A percentile compares a stretch with the other conserved stretches of the same genome.
phyloP scores from a whole-genome alignment of 1,140 invertebrate genomes.

The Chironomus striatipennis region DNA sequence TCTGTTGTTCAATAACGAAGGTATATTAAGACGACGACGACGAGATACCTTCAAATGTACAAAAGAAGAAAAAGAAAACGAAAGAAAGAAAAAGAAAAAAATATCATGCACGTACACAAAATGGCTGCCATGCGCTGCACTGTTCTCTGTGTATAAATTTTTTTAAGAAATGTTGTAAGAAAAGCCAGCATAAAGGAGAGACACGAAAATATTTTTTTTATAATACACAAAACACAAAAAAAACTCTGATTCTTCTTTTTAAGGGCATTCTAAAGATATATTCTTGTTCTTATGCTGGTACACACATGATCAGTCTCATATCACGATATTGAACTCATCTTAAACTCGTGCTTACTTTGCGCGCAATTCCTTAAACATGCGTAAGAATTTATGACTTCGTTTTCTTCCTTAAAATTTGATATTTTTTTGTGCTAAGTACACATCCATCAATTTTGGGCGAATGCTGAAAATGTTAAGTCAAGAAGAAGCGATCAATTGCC shows the following conservation, averaged over 20 bases:
- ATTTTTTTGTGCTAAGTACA: no score
- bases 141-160: no score
- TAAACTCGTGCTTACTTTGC: background rate
- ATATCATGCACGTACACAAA: constrained; percentile 14
- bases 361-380: background rate
- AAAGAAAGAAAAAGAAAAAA: background rate
- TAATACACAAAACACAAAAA: background rate
- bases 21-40: background rate
- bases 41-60: background rate
- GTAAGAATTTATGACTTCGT: no score
- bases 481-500: background rate
- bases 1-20: constrained; percentile 1
- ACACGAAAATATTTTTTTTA: constrained; percentile 3
- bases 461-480: no score
- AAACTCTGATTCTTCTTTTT: background rate
- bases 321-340: constrained; percentile 8
- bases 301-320: background rate
- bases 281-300: background rate
- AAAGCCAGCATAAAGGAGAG: background rate
- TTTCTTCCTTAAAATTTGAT: no score
- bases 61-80: no score
- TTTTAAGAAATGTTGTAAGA: background rate
- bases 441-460: no score
- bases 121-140: background rate
- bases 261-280: constrained; percentile 1